Conservation (phyloP, 2,888 invertebrate genomes). For the Terebella lapidaria region DNA sequence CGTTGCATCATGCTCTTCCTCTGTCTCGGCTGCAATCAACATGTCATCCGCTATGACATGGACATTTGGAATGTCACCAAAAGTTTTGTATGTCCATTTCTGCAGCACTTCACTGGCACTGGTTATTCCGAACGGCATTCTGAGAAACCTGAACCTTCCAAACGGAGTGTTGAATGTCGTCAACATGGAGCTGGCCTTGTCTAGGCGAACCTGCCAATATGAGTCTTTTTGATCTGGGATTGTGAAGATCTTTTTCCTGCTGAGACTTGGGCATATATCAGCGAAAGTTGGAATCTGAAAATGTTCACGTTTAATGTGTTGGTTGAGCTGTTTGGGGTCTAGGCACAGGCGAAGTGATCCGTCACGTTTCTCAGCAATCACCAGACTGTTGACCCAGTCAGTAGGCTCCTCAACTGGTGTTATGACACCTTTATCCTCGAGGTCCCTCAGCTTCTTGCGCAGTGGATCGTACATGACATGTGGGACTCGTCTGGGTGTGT, state of each 20-base stretch:
- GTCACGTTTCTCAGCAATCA: not conserved
- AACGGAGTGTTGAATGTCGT: too few relatives aligned
- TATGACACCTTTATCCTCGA: not conserved
- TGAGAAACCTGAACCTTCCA: too few relatives aligned
- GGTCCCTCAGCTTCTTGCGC: not conserved
- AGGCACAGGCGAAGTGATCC: not conserved
- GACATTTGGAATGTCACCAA: too few relatives aligned
- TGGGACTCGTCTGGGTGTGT: not conserved
- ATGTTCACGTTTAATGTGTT: not conserved
- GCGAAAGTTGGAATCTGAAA: not conserved
- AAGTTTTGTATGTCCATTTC: too few relatives aligned
- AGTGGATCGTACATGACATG: not conserved
- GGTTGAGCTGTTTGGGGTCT: not conserved
- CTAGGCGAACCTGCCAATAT: too few relatives aligned
- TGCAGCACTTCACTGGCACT: constrained; percentile 21
- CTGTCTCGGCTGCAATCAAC: too few relatives aligned
- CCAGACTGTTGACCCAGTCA: not conserved
- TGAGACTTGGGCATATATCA: constrained; percentile 5
- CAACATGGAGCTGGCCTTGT: constrained; percentile 10
- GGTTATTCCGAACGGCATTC: constrained; percentile 25
- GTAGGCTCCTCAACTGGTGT: not conserved
- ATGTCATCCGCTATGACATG: too few relatives aligned
- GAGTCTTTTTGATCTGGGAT: too few relatives aligned
- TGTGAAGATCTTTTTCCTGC: too few relatives aligned
- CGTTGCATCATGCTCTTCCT: too few relatives aligned